Conservation (phyloP, 2,888 invertebrate species). For the Acleris sparsana region DNA sequence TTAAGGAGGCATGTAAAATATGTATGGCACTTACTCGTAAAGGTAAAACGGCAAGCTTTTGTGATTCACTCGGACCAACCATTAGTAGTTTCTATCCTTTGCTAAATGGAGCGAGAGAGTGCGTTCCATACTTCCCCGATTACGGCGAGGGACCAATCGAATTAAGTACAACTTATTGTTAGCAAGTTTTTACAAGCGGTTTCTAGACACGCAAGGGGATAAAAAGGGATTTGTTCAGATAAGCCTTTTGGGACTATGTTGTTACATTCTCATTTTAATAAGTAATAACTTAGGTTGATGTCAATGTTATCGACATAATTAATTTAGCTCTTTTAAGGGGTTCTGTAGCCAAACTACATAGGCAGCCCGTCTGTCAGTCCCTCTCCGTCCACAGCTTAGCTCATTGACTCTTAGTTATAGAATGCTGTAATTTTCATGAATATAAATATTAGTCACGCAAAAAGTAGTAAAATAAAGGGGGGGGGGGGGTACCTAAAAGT, state of each 20-base stretch:
- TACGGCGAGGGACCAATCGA: slow-evolving; percentile 31
- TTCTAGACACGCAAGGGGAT: neutral
- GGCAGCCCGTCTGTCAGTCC: too few relatives aligned
- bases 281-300: too few relatives aligned
- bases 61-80: slow-evolving; percentile 27
- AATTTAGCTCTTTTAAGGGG: too few relatives aligned
- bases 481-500: too few relatives aligned
- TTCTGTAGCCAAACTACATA: too few relatives aligned
- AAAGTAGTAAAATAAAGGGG: too few relatives aligned
- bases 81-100: slow-evolving; percentile 46
- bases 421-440: too few relatives aligned
- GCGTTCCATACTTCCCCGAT: slow-evolving; percentile 35
- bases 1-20: slow-evolving; percentile 15
- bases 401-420: too few relatives aligned
- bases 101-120: slow-evolving; percentile 49
- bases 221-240: neutral
- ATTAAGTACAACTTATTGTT: slow-evolving; percentile 34
- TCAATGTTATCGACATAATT: neutral
- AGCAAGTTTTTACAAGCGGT: slow-evolving; percentile 15
- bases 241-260: neutral
- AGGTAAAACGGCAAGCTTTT: slow-evolving; percentile 11
- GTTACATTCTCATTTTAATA: neutral
- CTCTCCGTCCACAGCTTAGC: too few relatives aligned
- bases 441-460: too few relatives aligned
- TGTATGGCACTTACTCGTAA: slow-evolving; percentile 9